phyloP scores from a whole-genome alignment of 2,797 vertebrate species.

The Pelobates cultripes region DNA sequence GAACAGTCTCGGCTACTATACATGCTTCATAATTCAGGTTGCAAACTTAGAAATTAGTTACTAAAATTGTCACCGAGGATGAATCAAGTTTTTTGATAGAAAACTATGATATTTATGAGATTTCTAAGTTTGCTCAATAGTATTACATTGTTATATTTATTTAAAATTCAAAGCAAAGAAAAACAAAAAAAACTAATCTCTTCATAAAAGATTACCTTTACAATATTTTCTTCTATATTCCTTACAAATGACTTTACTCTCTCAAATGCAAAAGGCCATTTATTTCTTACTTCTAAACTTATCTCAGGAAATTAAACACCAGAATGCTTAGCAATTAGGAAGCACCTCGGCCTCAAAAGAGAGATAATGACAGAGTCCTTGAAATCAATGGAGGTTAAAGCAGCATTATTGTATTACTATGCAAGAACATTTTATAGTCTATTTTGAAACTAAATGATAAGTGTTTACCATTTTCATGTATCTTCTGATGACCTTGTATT shows the following conservation, averaged over 20 bases:
- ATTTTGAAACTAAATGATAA: neutral
- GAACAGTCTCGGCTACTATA: no score
- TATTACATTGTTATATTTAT: no score
- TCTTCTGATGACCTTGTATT: neutral
- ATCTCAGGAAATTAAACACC: slow-evolving; percentile 65
- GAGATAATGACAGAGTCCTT: slow-evolving; percentile 75
- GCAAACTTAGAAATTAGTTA: no score
- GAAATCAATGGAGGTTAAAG: slow-evolving; percentile 77
- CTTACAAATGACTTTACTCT: slow-evolving; percentile 49
- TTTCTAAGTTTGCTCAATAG: no score
- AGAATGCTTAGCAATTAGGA: slow-evolving; percentile 71
- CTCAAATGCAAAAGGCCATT: slow-evolving; percentile 55
- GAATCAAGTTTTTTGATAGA: no score
- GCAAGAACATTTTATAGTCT: neutral
- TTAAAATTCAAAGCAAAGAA: neutral
- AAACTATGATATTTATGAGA: no score
- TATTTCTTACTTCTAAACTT: slow-evolving; percentile 62
- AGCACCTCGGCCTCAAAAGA: slow-evolving; percentile 68
- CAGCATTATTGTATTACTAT: slow-evolving; percentile 38
- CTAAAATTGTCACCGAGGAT: no score
- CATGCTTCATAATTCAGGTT: no score
- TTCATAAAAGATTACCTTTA: neutral
- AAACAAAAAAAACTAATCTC: neutral
- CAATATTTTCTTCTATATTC: neutral
- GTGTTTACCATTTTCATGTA: neutral